A percentile compares a stretch with the other conserved stretches of the same genome.
These are phyloP conservation scores for Diadema setosum DNA, from an alignment of 35 echinoderm and acorn worm species.

Conservation along the genomic window DNA sequence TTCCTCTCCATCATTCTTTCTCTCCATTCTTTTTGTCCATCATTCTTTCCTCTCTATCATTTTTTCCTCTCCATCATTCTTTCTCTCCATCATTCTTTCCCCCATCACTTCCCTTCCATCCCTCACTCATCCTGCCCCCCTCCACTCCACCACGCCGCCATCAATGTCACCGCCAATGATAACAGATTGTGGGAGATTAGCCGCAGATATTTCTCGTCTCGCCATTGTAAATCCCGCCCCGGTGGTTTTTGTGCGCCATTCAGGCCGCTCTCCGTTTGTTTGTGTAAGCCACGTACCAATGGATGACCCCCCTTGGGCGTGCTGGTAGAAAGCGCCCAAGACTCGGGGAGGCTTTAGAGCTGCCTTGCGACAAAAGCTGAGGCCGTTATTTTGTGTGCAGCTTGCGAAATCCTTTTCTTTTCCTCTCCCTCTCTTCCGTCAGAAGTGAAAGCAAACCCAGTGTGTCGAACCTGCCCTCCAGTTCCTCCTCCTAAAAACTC, in stretches of 20 bases:
- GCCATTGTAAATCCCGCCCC: neutral
- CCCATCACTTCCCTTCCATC: neutral
- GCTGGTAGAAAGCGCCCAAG: too few relatives aligned
- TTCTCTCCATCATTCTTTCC: neutral
- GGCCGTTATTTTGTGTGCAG: neutral
- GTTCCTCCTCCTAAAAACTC: too few relatives aligned
- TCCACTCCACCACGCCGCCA: neutral
- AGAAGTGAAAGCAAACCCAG: neutral
- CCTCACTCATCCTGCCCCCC: neutral
- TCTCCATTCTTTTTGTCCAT: neutral
- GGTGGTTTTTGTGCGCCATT: neutral
- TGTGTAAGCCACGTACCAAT: neutral
- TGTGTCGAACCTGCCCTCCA: too few relatives aligned
- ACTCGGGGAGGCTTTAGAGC: neutral
- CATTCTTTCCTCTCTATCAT: neutral
- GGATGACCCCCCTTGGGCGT: too few relatives aligned
- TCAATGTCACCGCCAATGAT: neutral
- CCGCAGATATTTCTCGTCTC: neutral
- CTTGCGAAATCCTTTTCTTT: neutral
- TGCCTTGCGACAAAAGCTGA: neutral
- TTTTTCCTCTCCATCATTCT: neutral
- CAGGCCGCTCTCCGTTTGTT: neutral
- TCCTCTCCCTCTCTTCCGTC: neutral
- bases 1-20: neutral
- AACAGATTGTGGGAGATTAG: conserved; percentile 16